Percentiles rank a stretch among this genome's conserved stretches.
phyloP scores from a whole-genome alignment of 2,113 vertebrate genomes.

The Galbula dea region DNA sequence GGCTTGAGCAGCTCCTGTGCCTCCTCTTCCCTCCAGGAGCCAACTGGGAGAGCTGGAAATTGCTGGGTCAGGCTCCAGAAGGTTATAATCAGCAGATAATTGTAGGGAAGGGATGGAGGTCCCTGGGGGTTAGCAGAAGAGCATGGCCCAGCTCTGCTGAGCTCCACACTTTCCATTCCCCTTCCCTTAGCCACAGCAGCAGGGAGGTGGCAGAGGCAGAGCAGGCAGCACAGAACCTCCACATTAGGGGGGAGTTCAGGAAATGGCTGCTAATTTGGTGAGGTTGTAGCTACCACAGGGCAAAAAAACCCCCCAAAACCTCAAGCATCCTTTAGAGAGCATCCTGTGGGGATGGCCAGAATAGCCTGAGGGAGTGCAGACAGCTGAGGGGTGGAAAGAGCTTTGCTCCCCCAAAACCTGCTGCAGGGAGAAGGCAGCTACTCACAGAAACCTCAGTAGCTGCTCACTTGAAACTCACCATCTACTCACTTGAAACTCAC shows the following conservation, averaged over 20 bases:
- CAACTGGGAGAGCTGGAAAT: neutral
- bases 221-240: neutral
- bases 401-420: accelerated
- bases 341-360: neutral
- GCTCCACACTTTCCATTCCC: neutral
- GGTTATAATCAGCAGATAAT: neutral
- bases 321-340: neutral
- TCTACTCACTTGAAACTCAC: too few relatives aligned
- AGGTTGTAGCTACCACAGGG: neutral
- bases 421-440: neutral
- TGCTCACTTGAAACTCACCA: too few relatives aligned
- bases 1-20: neutral
- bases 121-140: neutral
- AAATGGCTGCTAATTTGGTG: neutral
- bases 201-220: neutral
- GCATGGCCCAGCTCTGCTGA: neutral
- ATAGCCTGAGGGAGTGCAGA: neutral
- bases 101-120: neutral
- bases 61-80: neutral
- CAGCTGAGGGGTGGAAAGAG: neutral
- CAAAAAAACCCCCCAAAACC: neutral
- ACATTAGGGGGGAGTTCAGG: neutral
- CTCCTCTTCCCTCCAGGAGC: neutral
- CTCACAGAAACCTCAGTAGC: too few relatives aligned
- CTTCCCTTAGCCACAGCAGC: neutral